These are phyloP conservation scores for Spodoptera exigua DNA, from an alignment of 2,888 invertebrate species.

Conservation along the genomic window DNA sequence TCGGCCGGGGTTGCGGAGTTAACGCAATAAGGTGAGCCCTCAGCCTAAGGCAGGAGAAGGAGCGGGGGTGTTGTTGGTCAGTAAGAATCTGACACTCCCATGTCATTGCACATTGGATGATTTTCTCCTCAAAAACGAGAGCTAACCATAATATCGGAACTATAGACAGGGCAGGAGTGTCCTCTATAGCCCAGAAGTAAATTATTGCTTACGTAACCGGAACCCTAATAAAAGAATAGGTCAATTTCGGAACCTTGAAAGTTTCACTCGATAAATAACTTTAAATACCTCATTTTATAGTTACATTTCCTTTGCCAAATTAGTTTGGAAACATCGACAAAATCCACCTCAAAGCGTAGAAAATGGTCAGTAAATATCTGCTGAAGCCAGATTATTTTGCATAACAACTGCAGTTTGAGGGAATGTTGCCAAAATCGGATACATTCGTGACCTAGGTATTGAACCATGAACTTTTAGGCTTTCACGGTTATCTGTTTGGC, in stretches of 20 bases:
- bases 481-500: conserved; percentile 39
- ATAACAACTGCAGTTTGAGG: conserved; percentile 34
- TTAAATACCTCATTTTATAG: conserved; percentile 1
- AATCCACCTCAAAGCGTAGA: conserved; percentile 26
- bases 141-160: no score
- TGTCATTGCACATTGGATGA: no score
- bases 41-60: no score
- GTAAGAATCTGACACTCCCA: no score
- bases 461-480: conserved; percentile 34
- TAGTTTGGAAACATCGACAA: conserved; percentile 16
- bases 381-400: conserved; percentile 40
- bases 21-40: no score
- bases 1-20: no score
- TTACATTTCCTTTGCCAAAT: conserved; percentile 35
- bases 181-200: no score
- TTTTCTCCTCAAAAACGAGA: no score
- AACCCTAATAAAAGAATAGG: no score
- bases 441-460: conserved; percentile 31
- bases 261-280: not conserved
- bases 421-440: conserved; percentile 38
- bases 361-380: conserved; percentile 33
- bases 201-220: no score
- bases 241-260: not conserved
- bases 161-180: no score
- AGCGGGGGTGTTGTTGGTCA: no score